phyloP scores from a whole-genome alignment of 1,140 invertebrate species.

The Aphidius gifuensis region DNA sequence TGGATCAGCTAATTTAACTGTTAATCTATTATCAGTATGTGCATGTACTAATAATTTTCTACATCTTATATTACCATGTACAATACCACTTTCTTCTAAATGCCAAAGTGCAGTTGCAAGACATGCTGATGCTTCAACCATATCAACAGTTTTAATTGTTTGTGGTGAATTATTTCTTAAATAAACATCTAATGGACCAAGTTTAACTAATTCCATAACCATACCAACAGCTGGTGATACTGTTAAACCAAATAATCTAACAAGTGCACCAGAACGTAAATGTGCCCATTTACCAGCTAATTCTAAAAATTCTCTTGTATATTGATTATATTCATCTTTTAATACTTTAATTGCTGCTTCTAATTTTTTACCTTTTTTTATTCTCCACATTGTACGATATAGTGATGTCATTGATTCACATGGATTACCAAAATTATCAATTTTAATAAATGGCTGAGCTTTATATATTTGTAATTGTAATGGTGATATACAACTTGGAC shows the following conservation, averaged over 20 bases:
- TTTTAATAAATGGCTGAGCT: slow-evolving; percentile 44
- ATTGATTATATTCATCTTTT: slow-evolving; percentile 59
- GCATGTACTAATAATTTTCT: slow-evolving; percentile 73
- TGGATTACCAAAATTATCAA: slow-evolving; percentile 28
- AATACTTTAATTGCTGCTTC: slow-evolving; percentile 74
- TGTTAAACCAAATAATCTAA: slow-evolving; percentile 73
- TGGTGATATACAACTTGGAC: slow-evolving; percentile 44
- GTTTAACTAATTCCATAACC: slow-evolving; percentile 74
- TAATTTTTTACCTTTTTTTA: slow-evolving; percentile 67
- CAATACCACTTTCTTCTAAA: slow-evolving; percentile 72
- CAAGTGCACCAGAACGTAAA: slow-evolving; percentile 69
- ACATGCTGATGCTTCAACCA: slow-evolving; percentile 74
- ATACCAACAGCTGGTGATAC: slow-evolving; percentile 72
- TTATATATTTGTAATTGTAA: slow-evolving; percentile 48
- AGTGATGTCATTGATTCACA: slow-evolving; percentile 36
- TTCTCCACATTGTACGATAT: slow-evolving; percentile 49
- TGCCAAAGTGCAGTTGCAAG: slow-evolving; percentile 79
- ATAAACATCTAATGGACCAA: slow-evolving; percentile 76
- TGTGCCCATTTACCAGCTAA: slow-evolving; percentile 72
- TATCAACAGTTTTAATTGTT: slow-evolving; percentile 64
- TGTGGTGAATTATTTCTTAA: slow-evolving; percentile 53
- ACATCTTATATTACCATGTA: slow-evolving; percentile 84
- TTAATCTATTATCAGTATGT: slow-evolving; percentile 65
- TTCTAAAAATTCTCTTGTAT: slow-evolving; percentile 70
- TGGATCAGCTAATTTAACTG: slow-evolving; percentile 77